Conservation (phyloP, 2,113 vertebrate species). For the Ictalurus furcatus region DNA sequence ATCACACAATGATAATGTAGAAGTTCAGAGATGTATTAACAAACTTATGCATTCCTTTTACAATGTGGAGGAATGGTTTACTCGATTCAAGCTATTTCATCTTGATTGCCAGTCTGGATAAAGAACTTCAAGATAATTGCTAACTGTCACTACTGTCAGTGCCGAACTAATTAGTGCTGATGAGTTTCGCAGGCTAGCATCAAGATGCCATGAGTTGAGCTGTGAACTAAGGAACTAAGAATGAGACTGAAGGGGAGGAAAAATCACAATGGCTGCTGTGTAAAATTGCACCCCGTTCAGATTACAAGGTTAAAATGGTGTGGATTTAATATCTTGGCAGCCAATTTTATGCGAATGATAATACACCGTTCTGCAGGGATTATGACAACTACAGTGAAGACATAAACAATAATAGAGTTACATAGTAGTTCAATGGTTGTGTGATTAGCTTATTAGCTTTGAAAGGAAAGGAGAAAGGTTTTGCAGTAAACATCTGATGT, state of each 20-base stretch:
- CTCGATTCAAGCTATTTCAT: slow-evolving; percentile 11
- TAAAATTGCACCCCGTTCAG: background rate
- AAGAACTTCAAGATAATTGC: slow-evolving; percentile 41
- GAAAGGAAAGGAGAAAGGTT: slow-evolving; percentile 23
- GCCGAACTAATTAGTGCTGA: slow-evolving; percentile 50
- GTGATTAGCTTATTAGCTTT: slow-evolving; percentile 18
- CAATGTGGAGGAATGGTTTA: slow-evolving; percentile 14
- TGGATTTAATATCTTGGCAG: slow-evolving; percentile 16
- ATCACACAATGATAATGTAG: background rate
- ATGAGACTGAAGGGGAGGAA: background rate
- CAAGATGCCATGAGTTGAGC: slow-evolving; percentile 28
- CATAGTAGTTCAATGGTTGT: slow-evolving; percentile 26
- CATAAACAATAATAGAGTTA: slow-evolving; percentile 37
- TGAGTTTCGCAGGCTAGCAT: slow-evolving; percentile 41
- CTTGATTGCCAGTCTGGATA: slow-evolving; percentile 45
- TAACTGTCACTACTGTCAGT: slow-evolving; percentile 36
- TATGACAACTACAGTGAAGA: background rate
- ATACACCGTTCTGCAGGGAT: background rate
- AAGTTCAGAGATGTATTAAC: slow-evolving; percentile 7
- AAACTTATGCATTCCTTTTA: background rate
- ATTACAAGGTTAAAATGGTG: slow-evolving; percentile 2
- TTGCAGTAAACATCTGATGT: slow-evolving; percentile 29
- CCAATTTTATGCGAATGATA: background rate
- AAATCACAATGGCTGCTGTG: background rate
- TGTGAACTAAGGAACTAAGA: slow-evolving; percentile 24